phyloP scores from a whole-genome alignment of 2,797 vertebrate genomes.

The Hylomyscus alleni region DNA sequence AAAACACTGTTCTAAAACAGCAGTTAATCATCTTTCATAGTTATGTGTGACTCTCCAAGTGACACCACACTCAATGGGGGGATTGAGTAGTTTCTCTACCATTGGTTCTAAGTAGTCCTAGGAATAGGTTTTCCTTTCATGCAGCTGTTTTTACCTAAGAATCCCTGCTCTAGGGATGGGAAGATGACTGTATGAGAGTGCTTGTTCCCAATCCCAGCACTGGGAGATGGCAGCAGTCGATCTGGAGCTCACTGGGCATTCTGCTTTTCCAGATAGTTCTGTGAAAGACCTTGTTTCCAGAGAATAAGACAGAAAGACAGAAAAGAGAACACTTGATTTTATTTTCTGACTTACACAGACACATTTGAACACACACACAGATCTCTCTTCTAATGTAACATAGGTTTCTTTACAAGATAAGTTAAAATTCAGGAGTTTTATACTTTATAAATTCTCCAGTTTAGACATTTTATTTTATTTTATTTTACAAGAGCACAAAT shows the following conservation, averaged over 20 bases:
- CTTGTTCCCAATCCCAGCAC: neutral
- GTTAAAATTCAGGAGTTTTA: neutral
- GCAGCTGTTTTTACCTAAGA: constrained; percentile 25
- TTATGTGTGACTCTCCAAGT: neutral
- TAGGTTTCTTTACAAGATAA: neutral
- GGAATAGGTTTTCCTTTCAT: neutral
- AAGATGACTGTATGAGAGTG: neutral
- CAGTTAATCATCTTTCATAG: neutral
- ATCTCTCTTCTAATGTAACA: neutral
- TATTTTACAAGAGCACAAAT: too few species aligned
- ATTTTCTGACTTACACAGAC: neutral
- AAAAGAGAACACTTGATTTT: neutral
- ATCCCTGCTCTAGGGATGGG: neutral
- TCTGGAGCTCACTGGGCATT: neutral
- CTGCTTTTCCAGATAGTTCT: neutral
- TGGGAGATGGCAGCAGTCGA: neutral
- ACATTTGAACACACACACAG: neutral
- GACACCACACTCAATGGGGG: neutral
- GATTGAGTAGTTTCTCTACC: neutral
- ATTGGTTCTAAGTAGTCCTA: neutral
- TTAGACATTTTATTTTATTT: constrained; percentile 38
- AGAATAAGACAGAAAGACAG: neutral
- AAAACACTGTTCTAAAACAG: constrained; percentile 42
- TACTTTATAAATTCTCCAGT: constrained; percentile 2
- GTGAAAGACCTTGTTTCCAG: neutral